Base-by-base conservation (phyloP, 2,113 vertebrate species). In the Cinclus cinclus region DNA sequence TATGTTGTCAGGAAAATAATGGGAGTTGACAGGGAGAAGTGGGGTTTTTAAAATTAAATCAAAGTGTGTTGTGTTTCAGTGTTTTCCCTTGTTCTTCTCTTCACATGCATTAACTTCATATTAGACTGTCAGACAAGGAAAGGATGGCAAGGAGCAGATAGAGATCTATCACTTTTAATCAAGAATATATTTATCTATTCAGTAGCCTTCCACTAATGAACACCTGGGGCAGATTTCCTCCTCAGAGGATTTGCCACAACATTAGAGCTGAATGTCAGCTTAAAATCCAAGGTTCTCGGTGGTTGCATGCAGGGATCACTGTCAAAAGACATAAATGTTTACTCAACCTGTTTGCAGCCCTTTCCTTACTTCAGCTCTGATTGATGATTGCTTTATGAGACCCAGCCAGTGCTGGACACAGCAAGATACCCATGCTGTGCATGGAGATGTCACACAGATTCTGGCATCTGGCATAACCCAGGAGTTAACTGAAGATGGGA, bases 21-120 rank as follows among this genome's bases (percentile, higher is more conserved):
- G 15, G 53, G 39, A 81, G 14, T 16, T 86, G 84, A 77, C 33
- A 90, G 63, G 35, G 62, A 52, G 23, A 86, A 83, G 39, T 44
- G n/a, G 12, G 11, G 37, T 68, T 88, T 65, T 77, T 60, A 60
- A 24, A 80, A 76, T 47, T 80, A 82, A 94, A 92, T 86, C 47
- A 33, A 70, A 89, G 28, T 35, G 19, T 11, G 12, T 65, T 44
- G 21, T 70, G 68, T 28, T 79, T 37, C 42, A 13, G 33, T 62
- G 27, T 67, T 80, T 87, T 77, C 49, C 37, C 58, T 79, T 89
- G 39, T 55, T 70, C 49, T 83, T 70, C 37, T 85, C 44, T 89
- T 95, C 50, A 49, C 28, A 39, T 8, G 28, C 28, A 21, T 76
- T 82, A 35, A 64, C 23, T 85, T 81, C 50, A 37, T n/a, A 37